Evolutionary conservation across 1,140 invertebrate genomes (phyloP).

Genomic region (Cotesia typhae): DNA sequence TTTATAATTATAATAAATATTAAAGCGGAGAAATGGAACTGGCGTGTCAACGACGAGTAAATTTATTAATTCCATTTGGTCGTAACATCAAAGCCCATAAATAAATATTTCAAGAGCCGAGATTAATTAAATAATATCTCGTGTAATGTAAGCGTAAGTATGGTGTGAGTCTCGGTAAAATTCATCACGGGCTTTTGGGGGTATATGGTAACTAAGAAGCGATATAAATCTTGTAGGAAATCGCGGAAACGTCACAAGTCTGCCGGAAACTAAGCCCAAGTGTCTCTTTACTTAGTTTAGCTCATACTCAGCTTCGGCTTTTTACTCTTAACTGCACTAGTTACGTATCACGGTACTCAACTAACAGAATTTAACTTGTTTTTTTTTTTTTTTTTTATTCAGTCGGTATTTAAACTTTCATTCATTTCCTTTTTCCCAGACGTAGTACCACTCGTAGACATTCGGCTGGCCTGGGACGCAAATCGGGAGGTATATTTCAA

Average conservation of each 20-base stretch:
- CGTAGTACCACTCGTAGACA: not conserved
- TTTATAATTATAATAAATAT: no score
- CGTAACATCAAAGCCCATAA: conserved; percentile 15
- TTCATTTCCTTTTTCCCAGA: conserved; percentile 27
- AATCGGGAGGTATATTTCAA: conserved; percentile 21
- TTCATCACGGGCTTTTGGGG: conserved; percentile 19
- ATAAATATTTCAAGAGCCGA: conserved; percentile 9
- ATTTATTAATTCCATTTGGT: conserved; percentile 17
- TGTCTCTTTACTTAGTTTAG: conserved; percentile 21
- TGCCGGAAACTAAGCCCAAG: conserved; percentile 28
- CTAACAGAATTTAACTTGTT: no score
- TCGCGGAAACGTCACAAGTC: conserved; percentile 23
- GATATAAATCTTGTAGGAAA: conserved; percentile 32
- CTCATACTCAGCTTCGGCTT: not conserved
- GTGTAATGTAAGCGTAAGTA: not conserved
- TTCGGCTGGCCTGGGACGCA: conserved; percentile 1
- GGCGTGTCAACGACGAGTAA: conserved; percentile 1
- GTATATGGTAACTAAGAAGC: not conserved
- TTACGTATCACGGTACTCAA: no score
- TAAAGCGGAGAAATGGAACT: not conserved
- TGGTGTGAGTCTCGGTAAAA: not conserved
- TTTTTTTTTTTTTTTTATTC: no score
- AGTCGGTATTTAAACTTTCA: conserved; percentile 9
- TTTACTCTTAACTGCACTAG: not conserved
- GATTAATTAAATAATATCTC: conserved; percentile 29